Evolutionary conservation across 2,797 vertebrate genomes (phyloP).

Genomic region (Prunella strophiata): DNA sequence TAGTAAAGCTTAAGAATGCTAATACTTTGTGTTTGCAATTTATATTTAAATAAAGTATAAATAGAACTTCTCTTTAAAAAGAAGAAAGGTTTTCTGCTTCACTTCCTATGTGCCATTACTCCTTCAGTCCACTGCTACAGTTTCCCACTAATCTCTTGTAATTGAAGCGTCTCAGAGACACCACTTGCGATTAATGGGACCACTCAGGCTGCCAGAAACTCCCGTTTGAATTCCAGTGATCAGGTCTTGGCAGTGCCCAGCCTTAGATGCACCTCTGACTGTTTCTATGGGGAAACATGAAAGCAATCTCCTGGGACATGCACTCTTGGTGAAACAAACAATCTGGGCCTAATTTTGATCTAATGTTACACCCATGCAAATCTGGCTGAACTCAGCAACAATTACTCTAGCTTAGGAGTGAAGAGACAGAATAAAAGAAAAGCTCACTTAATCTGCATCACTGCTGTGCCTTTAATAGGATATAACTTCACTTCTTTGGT

Average conservation of each 20-base stretch:
- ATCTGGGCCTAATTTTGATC: not conserved
- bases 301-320: not conserved
- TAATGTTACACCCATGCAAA: not conserved
- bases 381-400: not conserved
- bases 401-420: not conserved
- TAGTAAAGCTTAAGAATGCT: not conserved
- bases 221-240: not conserved
- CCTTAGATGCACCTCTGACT: not conserved
- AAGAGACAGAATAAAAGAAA: not conserved
- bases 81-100: conserved; percentile 70
- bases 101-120: conserved; percentile 52
- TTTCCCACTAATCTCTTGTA: conserved; percentile 63
- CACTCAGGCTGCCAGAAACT: conserved; percentile 47
- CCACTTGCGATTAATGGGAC: conserved; percentile 36
- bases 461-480: not conserved
- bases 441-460: not conserved
- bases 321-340: not conserved
- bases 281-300: not conserved
- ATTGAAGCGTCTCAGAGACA: conserved; percentile 66
- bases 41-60: conserved; percentile 64
- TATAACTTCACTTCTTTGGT: not conserved
- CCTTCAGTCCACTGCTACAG: conserved; percentile 24
- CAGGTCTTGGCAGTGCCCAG: not conserved
- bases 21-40: conserved; percentile 2
- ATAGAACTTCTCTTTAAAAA: conserved; percentile 16